Evolutionary conservation across 2,113 vertebrate species (phyloP).

Genomic region (Tragulus kanchil): DNA sequence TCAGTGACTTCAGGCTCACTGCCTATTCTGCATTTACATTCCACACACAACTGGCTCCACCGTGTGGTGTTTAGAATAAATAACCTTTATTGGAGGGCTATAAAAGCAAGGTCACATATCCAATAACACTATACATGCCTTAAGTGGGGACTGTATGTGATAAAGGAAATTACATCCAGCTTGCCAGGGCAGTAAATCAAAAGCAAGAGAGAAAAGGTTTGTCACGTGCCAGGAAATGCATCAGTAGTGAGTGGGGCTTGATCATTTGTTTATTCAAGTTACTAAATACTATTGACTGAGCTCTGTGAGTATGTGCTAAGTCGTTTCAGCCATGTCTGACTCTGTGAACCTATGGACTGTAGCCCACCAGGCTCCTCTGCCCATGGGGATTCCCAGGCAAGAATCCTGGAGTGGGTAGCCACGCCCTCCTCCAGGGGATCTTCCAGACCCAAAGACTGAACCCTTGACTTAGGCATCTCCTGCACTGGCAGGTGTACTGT

Average conservation of each 20-base stretch:
- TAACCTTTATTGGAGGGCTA: neutral
- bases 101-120: neutral
- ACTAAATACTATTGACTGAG: neutral
- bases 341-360: too few relatives aligned
- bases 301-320: too few relatives aligned
- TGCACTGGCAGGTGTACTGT: too few relatives aligned
- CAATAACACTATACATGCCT: neutral
- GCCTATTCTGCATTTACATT: neutral
- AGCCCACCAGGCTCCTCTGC: too few relatives aligned
- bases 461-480: too few relatives aligned
- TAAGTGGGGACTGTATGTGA: neutral
- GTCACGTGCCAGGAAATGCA: neutral
- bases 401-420: too few relatives aligned
- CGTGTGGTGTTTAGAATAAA: conserved; percentile 61
- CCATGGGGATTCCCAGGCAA: too few relatives aligned
- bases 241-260: neutral
- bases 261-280: neutral
- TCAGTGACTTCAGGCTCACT: neutral
- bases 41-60: conserved; percentile 56
- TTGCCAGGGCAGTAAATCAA: conserved; percentile 16
- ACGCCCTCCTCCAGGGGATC: too few relatives aligned
- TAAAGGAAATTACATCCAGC: neutral
- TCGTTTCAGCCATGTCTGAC: too few relatives aligned
- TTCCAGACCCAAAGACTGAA: too few relatives aligned
- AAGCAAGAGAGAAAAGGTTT: neutral